These are phyloP conservation scores for Drosophila pseudotalamancana DNA, from an alignment of 2,888 invertebrate genomes.

Conservation along the genomic window DNA sequence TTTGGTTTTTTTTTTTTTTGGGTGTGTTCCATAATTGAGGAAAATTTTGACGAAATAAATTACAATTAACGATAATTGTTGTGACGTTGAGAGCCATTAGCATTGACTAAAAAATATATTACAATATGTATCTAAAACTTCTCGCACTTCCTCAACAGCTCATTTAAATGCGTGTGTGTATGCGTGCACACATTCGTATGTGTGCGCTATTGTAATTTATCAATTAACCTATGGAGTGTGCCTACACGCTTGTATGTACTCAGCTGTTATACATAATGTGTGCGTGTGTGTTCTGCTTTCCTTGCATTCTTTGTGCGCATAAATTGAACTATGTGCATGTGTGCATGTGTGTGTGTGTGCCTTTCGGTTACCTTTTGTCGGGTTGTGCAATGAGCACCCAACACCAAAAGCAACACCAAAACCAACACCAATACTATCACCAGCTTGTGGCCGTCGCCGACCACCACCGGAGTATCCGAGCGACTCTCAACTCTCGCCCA, in stretches of 20 bases:
- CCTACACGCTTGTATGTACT: not conserved
- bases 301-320: constrained; percentile 51
- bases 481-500: constrained; percentile 56
- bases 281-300: constrained; percentile 46
- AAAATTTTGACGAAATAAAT: constrained; percentile 58
- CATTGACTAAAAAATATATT: constrained; percentile 22
- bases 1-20: constrained; percentile 19
- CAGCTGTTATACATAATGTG: not conserved
- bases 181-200: not conserved
- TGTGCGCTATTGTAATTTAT: constrained; percentile 38
- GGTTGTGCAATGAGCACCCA: constrained; percentile 60
- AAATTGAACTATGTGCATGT: constrained; percentile 15
- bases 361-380: constrained; percentile 47
- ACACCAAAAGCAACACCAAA: constrained; percentile 25
- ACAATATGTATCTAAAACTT: constrained; percentile 14
- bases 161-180: constrained; percentile 30
- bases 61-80: constrained; percentile 66
- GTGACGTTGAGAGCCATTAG: constrained; percentile 17
- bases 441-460: constrained; percentile 21
- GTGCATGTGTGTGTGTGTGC: constrained; percentile 20
- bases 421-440: constrained; percentile 11
- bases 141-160: constrained; percentile 58
- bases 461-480: constrained; percentile 48
- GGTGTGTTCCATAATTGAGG: constrained; percentile 45
- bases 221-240: constrained; percentile 54